Conservation (phyloP, 2,797 vertebrate species). For the Anguilla obscura region DNA sequence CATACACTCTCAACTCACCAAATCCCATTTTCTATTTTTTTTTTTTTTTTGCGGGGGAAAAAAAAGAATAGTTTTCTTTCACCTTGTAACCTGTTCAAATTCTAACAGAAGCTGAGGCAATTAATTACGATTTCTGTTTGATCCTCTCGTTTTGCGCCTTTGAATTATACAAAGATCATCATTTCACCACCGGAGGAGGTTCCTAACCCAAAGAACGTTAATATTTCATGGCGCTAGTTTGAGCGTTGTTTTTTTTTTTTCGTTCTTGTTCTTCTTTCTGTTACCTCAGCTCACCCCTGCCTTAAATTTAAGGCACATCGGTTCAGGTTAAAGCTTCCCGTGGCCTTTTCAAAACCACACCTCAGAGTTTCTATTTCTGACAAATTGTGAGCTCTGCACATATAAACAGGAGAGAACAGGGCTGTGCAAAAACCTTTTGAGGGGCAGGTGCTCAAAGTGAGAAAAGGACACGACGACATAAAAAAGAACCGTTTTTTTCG, state of each 20-base stretch:
- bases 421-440: not conserved
- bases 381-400: too few species aligned
- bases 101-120: not conserved
- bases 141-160: not conserved
- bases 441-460: not conserved
- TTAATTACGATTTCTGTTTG: conserved; percentile 18
- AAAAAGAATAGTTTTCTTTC: not conserved
- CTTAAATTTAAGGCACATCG: not conserved
- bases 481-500: too few species aligned
- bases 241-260: not conserved
- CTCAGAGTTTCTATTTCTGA: not conserved
- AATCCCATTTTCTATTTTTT: not conserved
- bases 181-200: not conserved
- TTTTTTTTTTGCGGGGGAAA: not conserved
- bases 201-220: not conserved
- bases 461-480: not conserved
- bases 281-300: not conserved
- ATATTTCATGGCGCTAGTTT: not conserved
- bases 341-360: not conserved
- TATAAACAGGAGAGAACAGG: too few species aligned
- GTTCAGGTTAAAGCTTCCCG: not conserved
- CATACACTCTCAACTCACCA: not conserved
- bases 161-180: not conserved
- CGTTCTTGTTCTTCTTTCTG: not conserved
- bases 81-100: not conserved